These are phyloP conservation scores for Actinernus sp. DNA, from an alignment of 92 coral and sea anemone species.

Conservation along the genomic window DNA sequence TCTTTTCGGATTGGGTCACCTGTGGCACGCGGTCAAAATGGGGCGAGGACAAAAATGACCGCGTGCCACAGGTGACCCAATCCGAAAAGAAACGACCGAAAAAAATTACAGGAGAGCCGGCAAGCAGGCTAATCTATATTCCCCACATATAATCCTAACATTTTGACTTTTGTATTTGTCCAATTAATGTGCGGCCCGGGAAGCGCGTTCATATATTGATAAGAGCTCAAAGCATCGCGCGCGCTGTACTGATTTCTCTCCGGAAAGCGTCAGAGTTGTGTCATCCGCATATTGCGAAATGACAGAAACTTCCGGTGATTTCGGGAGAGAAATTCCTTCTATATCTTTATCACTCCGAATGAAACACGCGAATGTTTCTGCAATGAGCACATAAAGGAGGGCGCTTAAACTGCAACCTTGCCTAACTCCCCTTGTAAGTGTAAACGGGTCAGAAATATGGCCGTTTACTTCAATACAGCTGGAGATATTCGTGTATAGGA, in stretches of 20 bases:
- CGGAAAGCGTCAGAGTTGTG: neutral
- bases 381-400: conserved; percentile 9
- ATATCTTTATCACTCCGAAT: too few relatives aligned
- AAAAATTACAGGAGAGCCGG: too few relatives aligned
- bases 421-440: conserved; percentile 5
- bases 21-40: too few relatives aligned
- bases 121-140: too few relatives aligned
- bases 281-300: conserved; percentile 15
- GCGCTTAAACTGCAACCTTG: conserved; percentile 14
- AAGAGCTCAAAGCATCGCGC: neutral
- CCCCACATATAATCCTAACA: neutral
- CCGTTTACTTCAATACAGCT: conserved; percentile 15
- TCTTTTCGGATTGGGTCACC: too few relatives aligned
- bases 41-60: too few relatives aligned
- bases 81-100: too few relatives aligned
- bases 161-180: neutral
- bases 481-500: conserved; percentile 20
- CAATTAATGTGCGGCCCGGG: neutral
- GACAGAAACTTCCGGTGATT: neutral
- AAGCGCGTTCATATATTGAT: neutral
- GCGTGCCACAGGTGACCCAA: too few relatives aligned
- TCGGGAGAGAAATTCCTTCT: neutral
- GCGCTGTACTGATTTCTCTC: neutral
- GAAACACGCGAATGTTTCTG: conserved; percentile 3
- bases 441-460: neutral